A percentile compares a stretch with the other conserved stretches of the same genome.
Conservation (phyloP, 2,797 vertebrate genomes). For the Eulemur albifrons region DNA sequence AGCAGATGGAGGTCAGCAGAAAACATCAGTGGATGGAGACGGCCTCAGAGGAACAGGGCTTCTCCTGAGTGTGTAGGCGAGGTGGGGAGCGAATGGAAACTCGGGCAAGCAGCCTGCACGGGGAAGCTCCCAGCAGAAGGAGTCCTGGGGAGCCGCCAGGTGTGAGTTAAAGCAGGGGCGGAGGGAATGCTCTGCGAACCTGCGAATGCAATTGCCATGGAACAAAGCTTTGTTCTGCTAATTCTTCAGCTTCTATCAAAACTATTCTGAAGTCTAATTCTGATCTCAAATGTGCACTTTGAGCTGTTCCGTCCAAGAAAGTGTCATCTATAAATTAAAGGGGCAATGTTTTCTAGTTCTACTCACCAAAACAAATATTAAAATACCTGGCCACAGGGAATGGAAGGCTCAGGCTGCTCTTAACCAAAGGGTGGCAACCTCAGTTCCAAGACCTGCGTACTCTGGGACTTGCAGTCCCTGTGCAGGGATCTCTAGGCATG, state of each 20-base stretch:
- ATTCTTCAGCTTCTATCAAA: conserved; percentile 37
- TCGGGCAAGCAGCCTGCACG: background rate
- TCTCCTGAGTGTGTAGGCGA: background rate
- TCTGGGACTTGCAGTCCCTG: background rate
- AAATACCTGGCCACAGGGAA: background rate
- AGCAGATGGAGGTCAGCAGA: background rate
- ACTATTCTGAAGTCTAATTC: conserved; percentile 8
- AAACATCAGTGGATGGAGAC: background rate
- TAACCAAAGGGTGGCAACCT: background rate
- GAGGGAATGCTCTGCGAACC: background rate
- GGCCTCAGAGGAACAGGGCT: background rate
- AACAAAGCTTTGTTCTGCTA: background rate
- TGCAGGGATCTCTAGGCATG: background rate
- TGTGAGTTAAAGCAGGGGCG: background rate
- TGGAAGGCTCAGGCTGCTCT: background rate
- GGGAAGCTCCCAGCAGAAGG: background rate
- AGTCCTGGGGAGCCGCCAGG: background rate
- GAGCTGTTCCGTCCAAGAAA: conserved; percentile 30
- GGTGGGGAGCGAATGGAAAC: no score
- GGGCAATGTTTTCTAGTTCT: conserved; percentile 18
- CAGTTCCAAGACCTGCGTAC: background rate
- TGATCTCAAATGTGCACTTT: background rate
- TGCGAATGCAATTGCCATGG: background rate
- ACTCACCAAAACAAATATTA: conserved; percentile 27
- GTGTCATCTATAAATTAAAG: conserved; percentile 51